Percentiles rank a stretch among this genome's conserved stretches.
Evolutionary conservation across 2,888 invertebrate genomes (phyloP).

Genomic region (Serrognathus titanus): DNA sequence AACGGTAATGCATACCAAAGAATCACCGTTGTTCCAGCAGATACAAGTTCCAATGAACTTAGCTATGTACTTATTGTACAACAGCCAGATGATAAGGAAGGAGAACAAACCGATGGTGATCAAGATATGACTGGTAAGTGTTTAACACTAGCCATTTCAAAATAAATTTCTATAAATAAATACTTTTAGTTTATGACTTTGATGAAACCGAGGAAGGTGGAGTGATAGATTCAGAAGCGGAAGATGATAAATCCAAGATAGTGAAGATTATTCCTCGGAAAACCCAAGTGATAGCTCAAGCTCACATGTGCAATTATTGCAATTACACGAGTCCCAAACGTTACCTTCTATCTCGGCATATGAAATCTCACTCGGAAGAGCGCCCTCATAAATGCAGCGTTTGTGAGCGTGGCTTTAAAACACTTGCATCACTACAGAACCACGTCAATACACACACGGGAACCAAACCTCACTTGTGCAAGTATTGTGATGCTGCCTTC

Average conservation of each 20-base stretch:
- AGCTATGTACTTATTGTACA: slow-evolving; percentile 86
- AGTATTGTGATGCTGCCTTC: slow-evolving; percentile 82
- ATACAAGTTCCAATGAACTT: slow-evolving; percentile 72
- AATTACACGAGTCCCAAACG: slow-evolving; percentile 86
- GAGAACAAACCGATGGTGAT: slow-evolving; percentile 52
- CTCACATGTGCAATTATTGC: slow-evolving; percentile 87
- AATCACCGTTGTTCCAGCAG: slow-evolving; percentile 80
- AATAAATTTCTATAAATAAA: too few species aligned
- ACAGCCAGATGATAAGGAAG: slow-evolving; percentile 54
- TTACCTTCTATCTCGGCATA: slow-evolving; percentile 85
- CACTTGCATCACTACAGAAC: slow-evolving; percentile 85
- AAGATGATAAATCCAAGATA: slow-evolving; percentile 63
- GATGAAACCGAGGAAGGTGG: slow-evolving; percentile 65
- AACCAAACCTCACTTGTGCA: slow-evolving; percentile 85
- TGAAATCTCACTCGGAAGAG: slow-evolving; percentile 94
- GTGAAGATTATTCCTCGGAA: slow-evolving; percentile 61
- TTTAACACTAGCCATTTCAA: too few species aligned
- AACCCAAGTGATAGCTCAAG: slow-evolving; percentile 62
- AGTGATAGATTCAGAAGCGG: slow-evolving; percentile 58
- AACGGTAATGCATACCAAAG: slow-evolving; percentile 70
- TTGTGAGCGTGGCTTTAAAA: slow-evolving; percentile 94
- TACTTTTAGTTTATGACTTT: slow-evolving; percentile 76
- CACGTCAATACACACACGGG: slow-evolving; percentile 97
- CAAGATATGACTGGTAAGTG: slow-evolving; percentile 55
- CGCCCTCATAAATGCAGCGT: slow-evolving; percentile 90